Conservation (phyloP, 2,113 vertebrate species). For the Saguinus midas region DNA sequence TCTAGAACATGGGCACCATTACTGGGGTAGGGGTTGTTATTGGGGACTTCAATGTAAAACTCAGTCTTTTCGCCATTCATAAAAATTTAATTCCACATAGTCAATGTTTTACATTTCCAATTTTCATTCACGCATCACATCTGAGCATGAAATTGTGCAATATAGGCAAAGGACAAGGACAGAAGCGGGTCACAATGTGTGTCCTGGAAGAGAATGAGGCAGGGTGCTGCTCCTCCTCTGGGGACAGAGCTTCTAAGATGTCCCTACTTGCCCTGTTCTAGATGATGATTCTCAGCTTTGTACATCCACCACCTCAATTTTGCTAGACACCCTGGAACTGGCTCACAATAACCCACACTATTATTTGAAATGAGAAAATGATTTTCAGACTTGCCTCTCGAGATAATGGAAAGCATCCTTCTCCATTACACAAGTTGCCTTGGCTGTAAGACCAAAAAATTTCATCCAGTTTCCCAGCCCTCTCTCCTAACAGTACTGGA, state of each 20-base stretch:
- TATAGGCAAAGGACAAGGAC: slow-evolving; percentile 66
- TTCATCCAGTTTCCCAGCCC: neutral
- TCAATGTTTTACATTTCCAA: slow-evolving; percentile 52
- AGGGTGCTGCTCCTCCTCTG: neutral
- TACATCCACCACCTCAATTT: neutral
- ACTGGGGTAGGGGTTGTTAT: neutral
- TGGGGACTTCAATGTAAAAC: slow-evolving; percentile 11
- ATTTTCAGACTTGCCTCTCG: neutral
- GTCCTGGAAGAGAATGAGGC: slow-evolving; percentile 47
- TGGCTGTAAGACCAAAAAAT: neutral
- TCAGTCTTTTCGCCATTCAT: slow-evolving; percentile 63
- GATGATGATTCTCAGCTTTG: neutral
- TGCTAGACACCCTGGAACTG: neutral
- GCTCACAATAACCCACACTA: neutral
- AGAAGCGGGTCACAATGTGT: slow-evolving; percentile 61
- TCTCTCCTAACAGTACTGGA: neutral
- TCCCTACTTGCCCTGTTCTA: slow-evolving; percentile 60
- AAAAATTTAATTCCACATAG: slow-evolving; percentile 70
- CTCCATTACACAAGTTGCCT: neutral
- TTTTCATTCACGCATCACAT: slow-evolving; percentile 65
- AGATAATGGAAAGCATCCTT: slow-evolving; percentile 22
- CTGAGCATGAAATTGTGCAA: slow-evolving; percentile 66
- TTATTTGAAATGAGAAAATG: neutral
- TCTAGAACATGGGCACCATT: neutral
- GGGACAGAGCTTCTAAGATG: slow-evolving; percentile 58